Evolutionary conservation across 2,888 invertebrate species (phyloP).

Genomic region (Ochropacha duplaris): DNA sequence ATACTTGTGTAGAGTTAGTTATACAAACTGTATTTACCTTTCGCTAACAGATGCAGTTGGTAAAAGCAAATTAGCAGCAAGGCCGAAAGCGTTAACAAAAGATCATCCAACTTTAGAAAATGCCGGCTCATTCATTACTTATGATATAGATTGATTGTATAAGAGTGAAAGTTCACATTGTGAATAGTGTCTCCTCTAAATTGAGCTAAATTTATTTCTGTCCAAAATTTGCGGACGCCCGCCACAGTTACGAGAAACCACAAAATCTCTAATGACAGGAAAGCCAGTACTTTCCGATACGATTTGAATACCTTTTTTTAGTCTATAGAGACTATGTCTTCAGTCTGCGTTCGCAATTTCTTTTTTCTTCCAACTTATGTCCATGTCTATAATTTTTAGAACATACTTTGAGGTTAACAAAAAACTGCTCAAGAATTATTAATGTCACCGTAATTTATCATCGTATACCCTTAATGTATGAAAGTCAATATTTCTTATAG

Average conservation of each 20-base stretch:
- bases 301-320: slow-evolving; percentile 50
- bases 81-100: slow-evolving; percentile 43
- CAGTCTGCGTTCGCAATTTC: neutral
- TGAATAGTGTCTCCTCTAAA: slow-evolving; percentile 52
- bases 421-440: slow-evolving; percentile 19
- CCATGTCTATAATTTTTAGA: neutral
- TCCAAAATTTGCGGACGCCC: slow-evolving; percentile 52
- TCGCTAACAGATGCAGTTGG: slow-evolving; percentile 19
- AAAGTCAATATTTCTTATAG: slow-evolving; percentile 36
- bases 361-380: neutral
- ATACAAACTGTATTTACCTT: neutral
- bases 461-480: slow-evolving; percentile 29
- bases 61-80: slow-evolving; percentile 48
- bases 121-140: slow-evolving; percentile 53
- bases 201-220: slow-evolving; percentile 59
- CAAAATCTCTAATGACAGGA: slow-evolving; percentile 71
- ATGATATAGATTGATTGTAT: slow-evolving; percentile 58
- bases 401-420: slow-evolving; percentile 3
- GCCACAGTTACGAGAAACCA: slow-evolving; percentile 53
- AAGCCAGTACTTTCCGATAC: slow-evolving; percentile 49
- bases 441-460: slow-evolving; percentile 39
- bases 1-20: neutral
- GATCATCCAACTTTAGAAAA: slow-evolving; percentile 53
- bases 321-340: neutral
- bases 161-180: slow-evolving; percentile 68